Conservation (phyloP, 2,113 vertebrate species). For the Crotalus viridis region DNA sequence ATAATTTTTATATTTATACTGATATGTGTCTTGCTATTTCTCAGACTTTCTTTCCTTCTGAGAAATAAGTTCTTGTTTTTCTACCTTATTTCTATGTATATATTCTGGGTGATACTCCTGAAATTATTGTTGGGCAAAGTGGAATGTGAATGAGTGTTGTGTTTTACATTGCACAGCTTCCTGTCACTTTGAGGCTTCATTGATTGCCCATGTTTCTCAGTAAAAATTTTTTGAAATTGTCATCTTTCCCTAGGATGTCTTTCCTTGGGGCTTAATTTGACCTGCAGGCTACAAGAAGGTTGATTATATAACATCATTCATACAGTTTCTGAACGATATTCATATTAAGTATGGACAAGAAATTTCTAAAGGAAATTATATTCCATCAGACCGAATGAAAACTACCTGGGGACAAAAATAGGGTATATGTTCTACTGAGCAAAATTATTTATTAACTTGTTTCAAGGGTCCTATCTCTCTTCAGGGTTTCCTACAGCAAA, state of each 20-base stretch:
- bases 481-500: not conserved
- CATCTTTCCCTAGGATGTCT: not conserved
- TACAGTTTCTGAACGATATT: not conserved
- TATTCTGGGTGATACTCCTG: not conserved
- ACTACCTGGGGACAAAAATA: not conserved
- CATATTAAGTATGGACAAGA: not conserved
- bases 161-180: not conserved
- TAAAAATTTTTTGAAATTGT: not conserved
- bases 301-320: not conserved
- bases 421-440: not conserved
- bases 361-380: not conserved
- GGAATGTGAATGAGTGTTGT: not conserved
- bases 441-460: not conserved
- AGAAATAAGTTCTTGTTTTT: not conserved
- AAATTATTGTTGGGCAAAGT: not conserved
- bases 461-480: not conserved
- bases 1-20: not conserved
- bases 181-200: not conserved
- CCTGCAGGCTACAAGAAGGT: not conserved
- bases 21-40: not conserved
- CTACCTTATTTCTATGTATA: not conserved
- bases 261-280: not conserved
- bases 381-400: not conserved
- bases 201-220: not conserved
- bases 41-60: not conserved